phyloP scores from a whole-genome alignment of 2,113 vertebrate genomes.

The Chlorocebus sabaeus region DNA sequence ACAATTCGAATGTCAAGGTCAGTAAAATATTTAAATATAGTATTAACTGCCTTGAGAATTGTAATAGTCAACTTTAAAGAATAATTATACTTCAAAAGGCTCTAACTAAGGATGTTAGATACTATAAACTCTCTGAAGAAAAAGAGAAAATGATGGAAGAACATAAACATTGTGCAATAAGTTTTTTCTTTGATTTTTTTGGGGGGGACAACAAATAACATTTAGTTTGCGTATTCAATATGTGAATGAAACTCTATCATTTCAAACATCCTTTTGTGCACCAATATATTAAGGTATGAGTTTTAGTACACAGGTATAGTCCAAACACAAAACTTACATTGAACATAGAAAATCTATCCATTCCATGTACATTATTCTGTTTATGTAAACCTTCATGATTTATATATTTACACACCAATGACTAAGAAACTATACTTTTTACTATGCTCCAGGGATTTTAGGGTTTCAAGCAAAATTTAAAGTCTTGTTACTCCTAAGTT shows the following conservation, averaged over 20 bases:
- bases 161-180: neutral
- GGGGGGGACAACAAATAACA: neutral
- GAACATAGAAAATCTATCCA: neutral
- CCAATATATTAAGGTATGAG: neutral
- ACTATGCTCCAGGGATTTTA: neutral
- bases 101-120: neutral
- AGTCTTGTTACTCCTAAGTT: constrained; percentile 15
- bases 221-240: neutral
- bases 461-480: neutral
- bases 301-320: neutral
- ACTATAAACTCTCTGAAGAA: neutral
- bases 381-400: constrained; percentile 12
- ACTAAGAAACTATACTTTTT: neutral
- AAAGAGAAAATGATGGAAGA: neutral
- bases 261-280: neutral
- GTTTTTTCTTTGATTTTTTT: neutral
- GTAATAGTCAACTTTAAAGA: neutral
- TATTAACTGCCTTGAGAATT: neutral
- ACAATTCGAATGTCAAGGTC: neutral
- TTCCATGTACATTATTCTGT: neutral
- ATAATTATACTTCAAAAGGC: neutral
- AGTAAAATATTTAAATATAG: neutral
- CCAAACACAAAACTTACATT: neutral
- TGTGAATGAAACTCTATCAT: neutral
- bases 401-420: neutral